Percentiles rank a stretch among this genome's conserved stretches.
These are phyloP conservation scores for Chromis chromis DNA, from an alignment of 2,797 vertebrate species.

Conservation along the genomic window DNA sequence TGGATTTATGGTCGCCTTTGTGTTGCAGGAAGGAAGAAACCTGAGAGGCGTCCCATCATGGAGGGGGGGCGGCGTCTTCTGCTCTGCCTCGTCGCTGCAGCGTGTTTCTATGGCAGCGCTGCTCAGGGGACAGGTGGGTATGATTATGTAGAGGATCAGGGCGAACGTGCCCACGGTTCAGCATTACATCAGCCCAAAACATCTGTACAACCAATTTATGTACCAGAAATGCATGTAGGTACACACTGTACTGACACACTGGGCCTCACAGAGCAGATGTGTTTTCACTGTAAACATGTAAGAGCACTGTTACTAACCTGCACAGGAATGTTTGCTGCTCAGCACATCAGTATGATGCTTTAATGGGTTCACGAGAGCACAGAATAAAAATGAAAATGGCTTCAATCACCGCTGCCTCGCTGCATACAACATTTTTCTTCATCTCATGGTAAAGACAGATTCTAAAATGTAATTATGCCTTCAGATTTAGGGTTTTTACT, in stretches of 20 bases:
- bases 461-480: neutral
- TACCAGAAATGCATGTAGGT: neutral
- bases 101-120: conserved; percentile 61
- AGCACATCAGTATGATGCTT: neutral
- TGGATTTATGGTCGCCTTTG: conserved; percentile 1
- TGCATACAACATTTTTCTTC: neutral
- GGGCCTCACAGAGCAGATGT: neutral
- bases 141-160: conserved; percentile 30
- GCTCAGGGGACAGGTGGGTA: conserved; percentile 79
- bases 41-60: conserved; percentile 69
- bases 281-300: neutral
- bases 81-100: conserved; percentile 61
- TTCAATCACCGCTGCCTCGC: neutral
- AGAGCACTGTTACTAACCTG: conserved; percentile 43
- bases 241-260: neutral
- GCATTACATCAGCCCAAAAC: conserved; percentile 25
- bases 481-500: no score
- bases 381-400: no score
- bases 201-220: neutral
- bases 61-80: conserved; percentile 57
- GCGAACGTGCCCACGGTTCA: neutral
- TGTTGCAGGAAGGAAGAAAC: conserved; percentile 51
- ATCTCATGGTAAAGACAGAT: no score
- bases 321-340: conserved; percentile 26
- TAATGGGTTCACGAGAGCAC: neutral